Conservation (phyloP, 1,140 invertebrate species). For the Brachionus koreanus region DNA sequence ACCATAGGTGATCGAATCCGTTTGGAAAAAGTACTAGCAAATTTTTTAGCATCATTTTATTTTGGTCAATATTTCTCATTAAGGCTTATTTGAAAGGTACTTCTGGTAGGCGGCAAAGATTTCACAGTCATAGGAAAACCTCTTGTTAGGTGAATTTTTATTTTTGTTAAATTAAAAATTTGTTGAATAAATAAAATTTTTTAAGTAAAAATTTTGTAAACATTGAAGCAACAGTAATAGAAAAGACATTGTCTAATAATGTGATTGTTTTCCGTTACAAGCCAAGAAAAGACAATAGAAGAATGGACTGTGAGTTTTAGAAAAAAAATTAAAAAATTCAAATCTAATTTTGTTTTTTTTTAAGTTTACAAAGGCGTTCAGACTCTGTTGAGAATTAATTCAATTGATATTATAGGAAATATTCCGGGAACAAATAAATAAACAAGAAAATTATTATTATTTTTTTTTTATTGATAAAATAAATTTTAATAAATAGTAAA, state of each 20-base stretch:
- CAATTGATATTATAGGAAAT: conserved; percentile 12
- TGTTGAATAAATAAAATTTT: not conserved
- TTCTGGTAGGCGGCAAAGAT: conserved; percentile 75
- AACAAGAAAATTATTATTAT: not conserved
- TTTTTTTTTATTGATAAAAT: not conserved
- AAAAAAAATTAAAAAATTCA: not conserved
- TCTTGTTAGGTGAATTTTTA: conserved; percentile 64
- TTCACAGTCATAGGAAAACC: conserved; percentile 80
- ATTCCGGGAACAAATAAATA: conserved; percentile 3
- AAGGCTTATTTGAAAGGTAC: conserved; percentile 58
- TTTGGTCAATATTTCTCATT: conserved; percentile 44
- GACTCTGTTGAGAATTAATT: conserved; percentile 34
- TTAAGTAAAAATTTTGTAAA: conserved; percentile 18
- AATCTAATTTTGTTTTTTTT: not conserved
- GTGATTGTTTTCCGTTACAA: conserved; percentile 37
- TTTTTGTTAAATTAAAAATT: conserved; percentile 46
- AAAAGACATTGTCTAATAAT: conserved; percentile 43
- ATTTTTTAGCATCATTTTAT: not conserved
- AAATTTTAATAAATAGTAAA: not conserved
- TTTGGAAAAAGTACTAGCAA: conserved; percentile 71
- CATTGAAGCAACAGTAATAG: conserved; percentile 42
- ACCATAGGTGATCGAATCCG: conserved; percentile 74
- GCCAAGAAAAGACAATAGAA: conserved; percentile 38
- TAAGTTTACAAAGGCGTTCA: conserved; percentile 35
- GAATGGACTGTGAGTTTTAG: conserved; percentile 31